Evolutionary conservation across 2,113 vertebrate species (phyloP), one percentile per base, ranked within the genome.

Genomic region (Callaeas wilsoni): DNA sequence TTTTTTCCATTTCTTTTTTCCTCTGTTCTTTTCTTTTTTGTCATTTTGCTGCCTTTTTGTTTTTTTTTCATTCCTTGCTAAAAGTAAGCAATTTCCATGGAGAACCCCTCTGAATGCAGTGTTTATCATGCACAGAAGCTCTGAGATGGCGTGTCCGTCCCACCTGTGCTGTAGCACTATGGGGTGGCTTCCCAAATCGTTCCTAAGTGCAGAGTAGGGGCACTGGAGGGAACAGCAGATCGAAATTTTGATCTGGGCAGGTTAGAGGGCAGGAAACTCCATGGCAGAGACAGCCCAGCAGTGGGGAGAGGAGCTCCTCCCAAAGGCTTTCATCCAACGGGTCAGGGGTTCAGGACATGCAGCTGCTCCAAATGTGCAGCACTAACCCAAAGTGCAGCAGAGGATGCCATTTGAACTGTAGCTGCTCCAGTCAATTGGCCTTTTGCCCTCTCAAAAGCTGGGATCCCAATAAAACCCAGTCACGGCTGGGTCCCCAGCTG

Each of bases 311-410:
- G 47, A 69, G 63, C 35, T 68, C 20, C 37, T 88, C 23, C 52
- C 33, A 23, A 14, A 60, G 3, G 10, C 35, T 69, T 77, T 46
- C 26, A 11, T 41, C 0, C 0, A 13, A 10, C 0, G 1, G 53
- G 81, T 70, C 63, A 59, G 18, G 39, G 64, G 68, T 86, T 90
- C 59, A 55, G 69, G 77, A 63, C 8, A 0, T 15, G 64, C 84
- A 87, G 87, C 77, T 89, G 87, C 84, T 93, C 39, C 35, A 42
- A 71, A 35, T 27, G 47, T 0, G 22, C 62, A 64, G 57, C 55
- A 22, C 65, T 57, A 33, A 71, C 79, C 37, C 73, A 5, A 1
- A 68, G 67, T 6, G 63, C 67, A 76, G 67, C 74, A 86, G 42
- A 49, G 71, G 59, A 76, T 77, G 47, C 81, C 37, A 5, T 62